Conservation (phyloP, 2,888 invertebrate genomes). For the Globia sparganii region DNA sequence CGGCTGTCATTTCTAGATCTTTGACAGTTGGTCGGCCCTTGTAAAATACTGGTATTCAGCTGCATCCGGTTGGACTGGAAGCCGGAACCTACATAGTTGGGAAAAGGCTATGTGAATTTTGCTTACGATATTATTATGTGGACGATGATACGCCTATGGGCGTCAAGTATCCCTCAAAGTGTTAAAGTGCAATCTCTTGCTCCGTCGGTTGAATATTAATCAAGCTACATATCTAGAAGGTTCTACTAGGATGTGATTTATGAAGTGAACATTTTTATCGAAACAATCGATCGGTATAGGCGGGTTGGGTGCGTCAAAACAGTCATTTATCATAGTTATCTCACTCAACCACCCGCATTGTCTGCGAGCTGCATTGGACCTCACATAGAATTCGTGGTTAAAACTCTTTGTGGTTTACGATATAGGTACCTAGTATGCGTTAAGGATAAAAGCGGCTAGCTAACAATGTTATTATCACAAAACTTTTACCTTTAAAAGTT, state of each 20-base stretch:
- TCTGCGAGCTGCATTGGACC: constrained; percentile 72
- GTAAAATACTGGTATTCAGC: neutral
- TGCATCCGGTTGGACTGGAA: neutral
- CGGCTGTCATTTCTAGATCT: neutral
- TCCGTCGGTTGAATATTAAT: constrained; percentile 48
- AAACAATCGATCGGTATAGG: constrained; percentile 79
- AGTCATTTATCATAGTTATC: constrained; percentile 86
- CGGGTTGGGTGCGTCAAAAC: constrained; percentile 79
- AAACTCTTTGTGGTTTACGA: constrained; percentile 30
- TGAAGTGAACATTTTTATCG: constrained; percentile 79
- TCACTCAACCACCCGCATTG: constrained; percentile 78
- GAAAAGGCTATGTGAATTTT: no score
- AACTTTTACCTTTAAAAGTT: neutral
- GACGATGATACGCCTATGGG: neutral
- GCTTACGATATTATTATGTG: no score
- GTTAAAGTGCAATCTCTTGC: constrained; percentile 24
- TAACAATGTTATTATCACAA: neutral
- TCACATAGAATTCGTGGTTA: constrained; percentile 54
- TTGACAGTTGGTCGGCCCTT: neutral
- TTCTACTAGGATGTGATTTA: constrained; percentile 59
- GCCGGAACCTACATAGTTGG: neutral
- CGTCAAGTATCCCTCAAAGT: neutral
- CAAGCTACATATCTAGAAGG: constrained; percentile 47
- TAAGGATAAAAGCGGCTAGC: neutral
- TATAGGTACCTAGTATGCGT: neutral